These are phyloP conservation scores for Neoarius graeffei DNA, from an alignment of 2,113 vertebrate genomes.

Conservation along the genomic window DNA sequence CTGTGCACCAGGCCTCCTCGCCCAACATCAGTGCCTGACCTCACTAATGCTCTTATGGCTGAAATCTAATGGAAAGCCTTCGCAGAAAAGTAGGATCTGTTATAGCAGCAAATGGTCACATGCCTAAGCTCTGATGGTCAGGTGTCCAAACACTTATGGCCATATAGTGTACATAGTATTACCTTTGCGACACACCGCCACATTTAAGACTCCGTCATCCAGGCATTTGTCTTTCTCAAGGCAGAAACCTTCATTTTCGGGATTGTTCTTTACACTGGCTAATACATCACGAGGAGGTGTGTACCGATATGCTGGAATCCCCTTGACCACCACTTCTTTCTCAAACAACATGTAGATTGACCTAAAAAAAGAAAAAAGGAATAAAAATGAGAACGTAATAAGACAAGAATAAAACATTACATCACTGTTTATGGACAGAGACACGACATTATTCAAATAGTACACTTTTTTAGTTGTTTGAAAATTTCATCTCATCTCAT, in stretches of 20 bases:
- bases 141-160: background rate
- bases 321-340: constrained; percentile 79
- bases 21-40: too few species aligned
- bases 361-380: constrained; percentile 64
- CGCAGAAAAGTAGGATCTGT: background rate
- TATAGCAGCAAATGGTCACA: background rate
- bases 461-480: background rate
- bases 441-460: background rate
- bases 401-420: background rate
- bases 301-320: constrained; percentile 85
- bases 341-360: constrained; percentile 87
- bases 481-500: too few species aligned
- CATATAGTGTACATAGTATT: background rate
- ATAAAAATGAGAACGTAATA: background rate
- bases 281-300: constrained; percentile 80
- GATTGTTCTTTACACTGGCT: constrained; percentile 82
- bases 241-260: constrained; percentile 91
- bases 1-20: background rate
- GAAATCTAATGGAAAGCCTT: background rate
- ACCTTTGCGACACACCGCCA: constrained; percentile 90
- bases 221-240: constrained; percentile 80
- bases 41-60: too few species aligned
- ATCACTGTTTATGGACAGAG: background rate
- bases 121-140: background rate
- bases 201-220: constrained; percentile 85